Evolutionary conservation across 2,797 vertebrate genomes (phyloP).

Genomic region (Decapterus maruadsi): DNA sequence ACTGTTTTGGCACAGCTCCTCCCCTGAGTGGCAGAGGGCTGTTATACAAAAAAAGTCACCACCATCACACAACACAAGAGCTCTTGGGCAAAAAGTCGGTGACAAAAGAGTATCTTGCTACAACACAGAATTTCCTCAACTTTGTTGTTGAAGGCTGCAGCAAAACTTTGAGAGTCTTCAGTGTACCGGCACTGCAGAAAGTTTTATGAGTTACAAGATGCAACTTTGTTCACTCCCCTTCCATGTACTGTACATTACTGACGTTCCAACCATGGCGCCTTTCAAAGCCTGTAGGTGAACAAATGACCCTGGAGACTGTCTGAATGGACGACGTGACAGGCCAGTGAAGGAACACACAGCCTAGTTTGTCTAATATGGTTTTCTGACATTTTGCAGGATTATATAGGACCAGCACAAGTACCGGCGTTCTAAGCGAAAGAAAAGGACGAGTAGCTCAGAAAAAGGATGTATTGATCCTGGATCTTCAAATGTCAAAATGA

Average conservation of each 20-base stretch:
- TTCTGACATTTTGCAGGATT: not conserved
- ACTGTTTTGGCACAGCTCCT: not conserved
- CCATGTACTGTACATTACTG: not conserved
- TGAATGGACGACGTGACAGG: not conserved
- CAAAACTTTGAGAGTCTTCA: not conserved
- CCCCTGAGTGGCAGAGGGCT: not conserved
- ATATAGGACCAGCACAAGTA: not conserved
- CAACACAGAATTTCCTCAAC: too few relatives aligned
- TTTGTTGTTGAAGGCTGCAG: not conserved
- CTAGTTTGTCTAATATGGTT: not conserved
- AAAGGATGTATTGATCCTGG: not conserved
- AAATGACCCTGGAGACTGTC: too few relatives aligned
- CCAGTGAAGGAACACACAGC: not conserved
- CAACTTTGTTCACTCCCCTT: not conserved
- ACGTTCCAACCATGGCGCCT: not conserved
- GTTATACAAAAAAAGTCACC: not conserved
- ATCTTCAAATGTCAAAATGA: conserved; percentile 23
- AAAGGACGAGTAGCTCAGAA: not conserved
- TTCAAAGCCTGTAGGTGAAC: not conserved
- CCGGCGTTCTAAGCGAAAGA: not conserved
- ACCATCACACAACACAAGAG: not conserved
- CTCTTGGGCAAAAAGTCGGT: not conserved
- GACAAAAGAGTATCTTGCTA: not conserved
- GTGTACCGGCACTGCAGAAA: not conserved
- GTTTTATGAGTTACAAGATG: not conserved